Conservation (phyloP, 2,888 invertebrate genomes). For the Apotomis turbidana region DNA sequence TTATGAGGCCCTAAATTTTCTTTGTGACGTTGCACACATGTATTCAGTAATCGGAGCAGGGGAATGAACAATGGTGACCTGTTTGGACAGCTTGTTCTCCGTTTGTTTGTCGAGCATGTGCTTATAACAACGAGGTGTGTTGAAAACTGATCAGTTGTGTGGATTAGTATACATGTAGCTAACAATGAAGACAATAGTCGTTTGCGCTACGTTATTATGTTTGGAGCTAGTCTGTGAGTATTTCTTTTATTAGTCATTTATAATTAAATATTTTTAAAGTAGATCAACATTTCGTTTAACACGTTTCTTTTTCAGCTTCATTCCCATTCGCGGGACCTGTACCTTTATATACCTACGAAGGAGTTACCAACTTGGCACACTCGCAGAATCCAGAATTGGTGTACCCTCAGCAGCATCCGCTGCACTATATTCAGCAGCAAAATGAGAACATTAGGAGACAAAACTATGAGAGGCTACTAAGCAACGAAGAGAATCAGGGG, state of each 20-base stretch:
- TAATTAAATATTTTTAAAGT: not conserved
- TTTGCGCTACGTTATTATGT: slow-evolving; percentile 52
- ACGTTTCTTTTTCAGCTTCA: slow-evolving; percentile 33
- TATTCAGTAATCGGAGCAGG: slow-evolving; percentile 36
- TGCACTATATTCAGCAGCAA: slow-evolving; percentile 24
- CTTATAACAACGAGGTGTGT: slow-evolving; percentile 54
- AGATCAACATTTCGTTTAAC: not conserved
- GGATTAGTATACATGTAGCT: slow-evolving; percentile 53
- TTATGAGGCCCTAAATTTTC: slow-evolving; percentile 32
- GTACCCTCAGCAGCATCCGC: slow-evolving; percentile 19
- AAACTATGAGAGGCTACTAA: slow-evolving; percentile 35
- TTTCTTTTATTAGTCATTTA: slow-evolving; percentile 14
- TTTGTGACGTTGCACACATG: slow-evolving; percentile 34
- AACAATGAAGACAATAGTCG: slow-evolving; percentile 54
- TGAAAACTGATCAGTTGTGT: slow-evolving; percentile 52
- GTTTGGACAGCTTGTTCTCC: slow-evolving; percentile 63
- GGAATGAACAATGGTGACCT: slow-evolving; percentile 43
- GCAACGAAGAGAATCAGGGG: slow-evolving; percentile 19
- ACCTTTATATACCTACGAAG: slow-evolving; percentile 24
- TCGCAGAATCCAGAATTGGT: slow-evolving; percentile 35
- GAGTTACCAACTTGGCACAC: slow-evolving; percentile 39
- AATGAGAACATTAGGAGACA: slow-evolving; percentile 30
- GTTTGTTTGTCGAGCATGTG: slow-evolving; percentile 53
- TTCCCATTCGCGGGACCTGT: slow-evolving; percentile 40
- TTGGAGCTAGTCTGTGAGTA: slow-evolving; percentile 58